phyloP scores from a whole-genome alignment of 2,888 invertebrate genomes.

The Standfussiana lucernea region DNA sequence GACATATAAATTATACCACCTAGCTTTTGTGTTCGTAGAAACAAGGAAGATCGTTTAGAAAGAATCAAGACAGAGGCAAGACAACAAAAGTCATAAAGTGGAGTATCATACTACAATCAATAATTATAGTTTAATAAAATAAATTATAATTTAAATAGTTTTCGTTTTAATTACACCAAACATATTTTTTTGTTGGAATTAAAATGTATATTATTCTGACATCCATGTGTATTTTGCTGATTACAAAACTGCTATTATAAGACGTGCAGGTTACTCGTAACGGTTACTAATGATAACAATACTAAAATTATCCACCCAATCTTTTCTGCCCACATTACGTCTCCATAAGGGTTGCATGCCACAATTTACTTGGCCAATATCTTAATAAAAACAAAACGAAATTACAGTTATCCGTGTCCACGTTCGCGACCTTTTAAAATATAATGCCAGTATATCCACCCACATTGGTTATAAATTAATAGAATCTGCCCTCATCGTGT shows the following conservation, averaged over 20 bases:
- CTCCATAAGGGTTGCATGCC: constrained; percentile 45
- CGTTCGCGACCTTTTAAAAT: constrained; percentile 83
- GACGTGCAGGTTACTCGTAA: not conserved
- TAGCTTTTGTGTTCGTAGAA: constrained; percentile 46
- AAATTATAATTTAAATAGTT: not conserved
- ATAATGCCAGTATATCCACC: constrained; percentile 90
- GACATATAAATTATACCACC: constrained; percentile 77
- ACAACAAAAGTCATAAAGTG: not conserved
- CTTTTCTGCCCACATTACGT: constrained; percentile 19
- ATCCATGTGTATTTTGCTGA: not conserved
- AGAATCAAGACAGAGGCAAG: not conserved
- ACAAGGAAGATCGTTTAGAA: constrained; percentile 21
- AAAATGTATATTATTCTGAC: not conserved
- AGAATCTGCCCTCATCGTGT: constrained; percentile 88
- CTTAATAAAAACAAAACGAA: constrained; percentile 84
- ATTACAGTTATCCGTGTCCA: constrained; percentile 83
- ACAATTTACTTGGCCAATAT: constrained; percentile 75
- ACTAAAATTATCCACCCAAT: not conserved
- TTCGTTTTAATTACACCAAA: not conserved
- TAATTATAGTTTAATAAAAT: not conserved
- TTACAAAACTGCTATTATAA: not conserved
- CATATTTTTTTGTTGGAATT: not conserved
- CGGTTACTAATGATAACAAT: not conserved
- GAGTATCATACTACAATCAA: not conserved
- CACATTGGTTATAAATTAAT: constrained; percentile 91